Evolutionary conservation across 2,888 invertebrate genomes (phyloP), one percentile per base, ranked within the genome.

Genomic region (Hypomecis punctinalis): DNA sequence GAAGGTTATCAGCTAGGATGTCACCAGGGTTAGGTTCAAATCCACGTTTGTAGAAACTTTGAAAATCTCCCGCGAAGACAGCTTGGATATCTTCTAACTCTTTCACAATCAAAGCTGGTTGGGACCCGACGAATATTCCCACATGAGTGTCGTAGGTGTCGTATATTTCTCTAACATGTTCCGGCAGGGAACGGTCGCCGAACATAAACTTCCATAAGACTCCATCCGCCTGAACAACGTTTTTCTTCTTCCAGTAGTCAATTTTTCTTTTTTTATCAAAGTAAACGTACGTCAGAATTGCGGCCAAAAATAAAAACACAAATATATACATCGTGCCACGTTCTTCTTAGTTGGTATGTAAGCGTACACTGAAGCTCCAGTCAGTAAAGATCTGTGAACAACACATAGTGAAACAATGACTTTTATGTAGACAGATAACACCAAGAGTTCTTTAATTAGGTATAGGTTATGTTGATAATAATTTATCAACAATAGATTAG

Each of bases 211-310:
- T 80, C 69, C 76, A 76, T 3, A 81, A 42, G 0, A 76, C 42
- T n/a, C 79, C 78, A 33, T 76, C 51, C 0, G 72, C 71, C 75
- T 88, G 82, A 35, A 77, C 63, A 6, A 90, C 68, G 63, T 83
- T 82, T 42, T 76, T 77, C 39, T 84, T 83, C 45, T 74, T 79
- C 89, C 90, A 89, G 61, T 88, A 89, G 69, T 82, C 74, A 47
- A 63, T 75, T 40, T 73, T 74, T 69, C 63, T 78, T 46, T 43
- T 63, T 23, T 61, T 64, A 23, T 23, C 23, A 23, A 23, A 23
- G 33, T 63, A 63, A 42, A 69, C 13, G 11, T 73, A 56, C 43
- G 75, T 39, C 51, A 82, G 46, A 49, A 77, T 47, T 42, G 73
- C 39, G 61, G 73, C 76, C 23, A 81, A 45, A 5, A 71, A 37